Conservation (phyloP, 2,888 invertebrate genomes). For the Caenorhabditis panamensis region DNA sequence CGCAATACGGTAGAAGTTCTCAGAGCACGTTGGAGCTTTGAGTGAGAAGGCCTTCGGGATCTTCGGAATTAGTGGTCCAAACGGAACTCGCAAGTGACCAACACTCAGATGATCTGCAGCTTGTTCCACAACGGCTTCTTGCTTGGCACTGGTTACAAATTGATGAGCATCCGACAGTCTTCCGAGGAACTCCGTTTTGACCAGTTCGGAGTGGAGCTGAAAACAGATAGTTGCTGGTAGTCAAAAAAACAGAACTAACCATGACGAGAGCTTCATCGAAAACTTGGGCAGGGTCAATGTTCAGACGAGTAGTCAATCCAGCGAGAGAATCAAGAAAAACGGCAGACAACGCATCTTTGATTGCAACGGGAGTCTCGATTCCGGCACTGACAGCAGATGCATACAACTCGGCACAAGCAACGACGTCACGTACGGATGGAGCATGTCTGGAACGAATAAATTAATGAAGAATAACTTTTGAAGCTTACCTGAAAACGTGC, state of each 20-base stretch:
- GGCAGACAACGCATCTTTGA: conserved; percentile 83
- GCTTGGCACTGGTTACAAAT: conserved; percentile 23
- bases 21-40: conserved; percentile 83
- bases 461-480: neutral
- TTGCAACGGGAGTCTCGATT: conserved; percentile 57
- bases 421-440: conserved; percentile 83
- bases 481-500: conserved; percentile 69
- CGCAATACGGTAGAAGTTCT: conserved; percentile 90
- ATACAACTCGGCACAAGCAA: conserved; percentile 85
- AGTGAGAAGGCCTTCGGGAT: conserved; percentile 83
- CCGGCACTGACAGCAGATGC: conserved; percentile 71
- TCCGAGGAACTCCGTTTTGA: conserved; percentile 19
- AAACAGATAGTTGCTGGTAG: neutral
- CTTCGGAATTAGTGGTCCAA: conserved; percentile 85
- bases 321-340: conserved; percentile 93
- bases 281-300: conserved; percentile 81
- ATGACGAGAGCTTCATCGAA: conserved; percentile 63
- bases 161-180: neutral
- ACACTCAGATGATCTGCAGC: conserved; percentile 41
- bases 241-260: conserved; percentile 24
- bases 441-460: conserved; percentile 63
- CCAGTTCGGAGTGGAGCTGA: conserved; percentile 43
- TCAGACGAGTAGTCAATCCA: conserved; percentile 93
- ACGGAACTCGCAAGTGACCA: conserved; percentile 62
- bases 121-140: conserved; percentile 16